These are phyloP conservation scores for Pterobdella sp. DNA, from an alignment of 2,888 invertebrate genomes.

Conservation along the genomic window DNA sequence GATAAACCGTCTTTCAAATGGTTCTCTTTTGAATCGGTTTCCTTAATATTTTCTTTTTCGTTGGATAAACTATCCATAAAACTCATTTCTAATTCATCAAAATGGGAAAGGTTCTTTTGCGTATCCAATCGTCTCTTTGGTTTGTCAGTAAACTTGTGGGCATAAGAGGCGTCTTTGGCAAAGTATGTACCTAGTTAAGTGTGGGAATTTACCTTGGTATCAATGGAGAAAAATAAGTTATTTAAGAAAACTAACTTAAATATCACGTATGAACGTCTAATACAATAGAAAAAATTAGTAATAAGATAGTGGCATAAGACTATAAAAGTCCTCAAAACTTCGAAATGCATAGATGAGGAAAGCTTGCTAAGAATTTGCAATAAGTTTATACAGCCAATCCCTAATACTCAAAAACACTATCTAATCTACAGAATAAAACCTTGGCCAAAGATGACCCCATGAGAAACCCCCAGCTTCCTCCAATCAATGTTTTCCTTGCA, in stretches of 20 bases:
- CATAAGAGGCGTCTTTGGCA: conserved; percentile 37
- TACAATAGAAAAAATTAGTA: background rate
- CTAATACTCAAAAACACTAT: too few species aligned
- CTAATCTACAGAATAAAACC: conserved; percentile 33
- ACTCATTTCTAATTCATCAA: background rate
- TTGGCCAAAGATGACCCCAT: conserved; percentile 41
- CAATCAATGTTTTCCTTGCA: conserved; percentile 41
- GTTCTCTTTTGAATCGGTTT: too few species aligned
- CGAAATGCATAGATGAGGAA: background rate
- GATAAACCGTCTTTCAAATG: too few species aligned
- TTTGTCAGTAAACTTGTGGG: conserved; percentile 37
- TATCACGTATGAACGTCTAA: background rate
- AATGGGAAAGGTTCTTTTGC: background rate
- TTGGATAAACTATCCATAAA: background rate
- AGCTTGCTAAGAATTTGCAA: background rate
- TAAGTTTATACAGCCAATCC: background rate
- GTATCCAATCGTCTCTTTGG: background rate
- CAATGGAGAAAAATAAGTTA: too few species aligned
- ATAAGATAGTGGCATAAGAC: background rate
- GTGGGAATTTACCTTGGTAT: too few species aligned
- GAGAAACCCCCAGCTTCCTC: conserved; percentile 39
- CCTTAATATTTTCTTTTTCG: too few species aligned
- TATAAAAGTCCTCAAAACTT: background rate
- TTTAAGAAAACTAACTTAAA: too few species aligned
- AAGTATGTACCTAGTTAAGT: conserved; percentile 39